These are phyloP conservation scores for Palythoa caribaeorum DNA, from an alignment of 92 coral and sea anemone genomes.

Conservation along the genomic window DNA sequence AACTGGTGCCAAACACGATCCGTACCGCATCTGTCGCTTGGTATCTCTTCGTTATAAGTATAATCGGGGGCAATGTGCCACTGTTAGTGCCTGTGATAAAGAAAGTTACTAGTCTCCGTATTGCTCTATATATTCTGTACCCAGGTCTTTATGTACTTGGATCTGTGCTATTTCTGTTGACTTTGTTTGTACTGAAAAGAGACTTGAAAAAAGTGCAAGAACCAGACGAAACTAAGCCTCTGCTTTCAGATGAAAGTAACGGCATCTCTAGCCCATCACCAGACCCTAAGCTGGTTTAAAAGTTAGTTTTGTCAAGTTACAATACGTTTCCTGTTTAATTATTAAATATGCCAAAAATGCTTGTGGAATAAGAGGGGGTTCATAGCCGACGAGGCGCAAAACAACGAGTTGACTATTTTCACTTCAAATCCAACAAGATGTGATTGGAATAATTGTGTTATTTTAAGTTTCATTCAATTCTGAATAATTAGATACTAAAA, in stretches of 20 bases:
- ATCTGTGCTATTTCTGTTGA: slow-evolving; percentile 86
- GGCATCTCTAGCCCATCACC: not conserved
- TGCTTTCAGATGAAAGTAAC: slow-evolving; percentile 61
- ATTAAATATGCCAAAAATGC: no score
- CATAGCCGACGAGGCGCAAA: not conserved
- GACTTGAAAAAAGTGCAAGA: slow-evolving; percentile 66
- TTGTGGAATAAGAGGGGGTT: no score
- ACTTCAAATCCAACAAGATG: no score
- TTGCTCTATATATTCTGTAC: slow-evolving; percentile 83
- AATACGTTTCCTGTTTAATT: no score
- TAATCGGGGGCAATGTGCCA: slow-evolving; percentile 95
- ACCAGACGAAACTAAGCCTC: slow-evolving; percentile 66
- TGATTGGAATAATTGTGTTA: no score
- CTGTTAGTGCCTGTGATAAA: slow-evolving; percentile 85
- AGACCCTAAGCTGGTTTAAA: slow-evolving; percentile 18
- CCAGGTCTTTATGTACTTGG: slow-evolving; percentile 94
- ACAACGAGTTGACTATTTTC: no score
- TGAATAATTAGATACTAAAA: no score
- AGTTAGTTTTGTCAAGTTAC: not conserved
- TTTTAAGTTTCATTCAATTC: no score
- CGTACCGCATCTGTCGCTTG: slow-evolving; percentile 92
- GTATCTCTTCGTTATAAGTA: slow-evolving; percentile 87
- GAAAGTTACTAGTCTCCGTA: slow-evolving; percentile 78
- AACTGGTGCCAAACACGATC: slow-evolving; percentile 86
- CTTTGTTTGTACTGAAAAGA: slow-evolving; percentile 88